Evolutionary conservation across 2,888 invertebrate genomes (phyloP).

Genomic region (Chydorus sphaericus): DNA sequence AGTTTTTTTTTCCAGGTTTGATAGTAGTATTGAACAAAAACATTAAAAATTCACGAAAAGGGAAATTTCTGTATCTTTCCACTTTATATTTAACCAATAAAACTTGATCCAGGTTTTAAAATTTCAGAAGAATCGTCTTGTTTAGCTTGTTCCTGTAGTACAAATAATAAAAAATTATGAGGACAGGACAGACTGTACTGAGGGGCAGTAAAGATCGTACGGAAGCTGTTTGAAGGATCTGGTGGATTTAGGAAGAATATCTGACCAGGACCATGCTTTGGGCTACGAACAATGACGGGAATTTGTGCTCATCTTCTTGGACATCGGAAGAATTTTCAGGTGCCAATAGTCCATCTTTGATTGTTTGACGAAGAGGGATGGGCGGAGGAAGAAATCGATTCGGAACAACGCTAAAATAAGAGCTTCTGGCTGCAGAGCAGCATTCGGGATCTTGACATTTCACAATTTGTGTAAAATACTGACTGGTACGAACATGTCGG

Average conservation of each 20-base stretch:
- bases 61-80: no score
- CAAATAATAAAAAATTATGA: background rate
- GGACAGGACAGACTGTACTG: background rate
- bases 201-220: background rate
- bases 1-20: no score
- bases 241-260: background rate
- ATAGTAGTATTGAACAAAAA: no score
- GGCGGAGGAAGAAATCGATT: slow-evolving; percentile 1
- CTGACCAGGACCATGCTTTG: background rate
- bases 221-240: background rate
- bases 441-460: background rate
- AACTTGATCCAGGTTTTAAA: background rate
- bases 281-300: background rate
- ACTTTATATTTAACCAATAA: no score
- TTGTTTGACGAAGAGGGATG: background rate
- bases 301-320: background rate
- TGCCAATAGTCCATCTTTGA: background rate
- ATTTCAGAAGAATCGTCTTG: no score
- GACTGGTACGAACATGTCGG: background rate
- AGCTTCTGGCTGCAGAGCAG: background rate
- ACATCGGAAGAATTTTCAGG: background rate
- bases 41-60: no score
- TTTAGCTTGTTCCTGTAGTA: no score
- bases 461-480: slow-evolving; percentile 4
- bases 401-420: background rate